Evolutionary conservation across 1,140 invertebrate genomes (phyloP).

Genomic region (Aleiodes sp.): DNA sequence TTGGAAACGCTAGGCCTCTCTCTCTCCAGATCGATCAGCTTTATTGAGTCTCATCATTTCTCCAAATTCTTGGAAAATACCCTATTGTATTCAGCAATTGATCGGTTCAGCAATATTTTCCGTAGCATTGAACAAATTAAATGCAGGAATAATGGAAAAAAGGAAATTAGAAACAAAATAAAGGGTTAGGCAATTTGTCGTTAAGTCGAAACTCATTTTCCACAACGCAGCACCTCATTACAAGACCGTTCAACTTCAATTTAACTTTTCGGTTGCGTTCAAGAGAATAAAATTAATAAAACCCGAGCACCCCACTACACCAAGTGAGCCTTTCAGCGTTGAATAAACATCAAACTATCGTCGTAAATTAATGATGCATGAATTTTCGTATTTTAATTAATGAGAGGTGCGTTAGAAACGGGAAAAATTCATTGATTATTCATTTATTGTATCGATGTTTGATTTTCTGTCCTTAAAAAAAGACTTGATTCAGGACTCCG

Average conservation of each 20-base stretch:
- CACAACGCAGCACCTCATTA: conserved; percentile 51
- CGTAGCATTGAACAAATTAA: too few species aligned
- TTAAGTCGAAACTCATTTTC: conserved; percentile 53
- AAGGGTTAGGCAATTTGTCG: conserved; percentile 48
- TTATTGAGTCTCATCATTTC: conserved; percentile 48
- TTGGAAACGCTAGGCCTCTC: conserved; percentile 49
- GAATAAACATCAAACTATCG: conserved; percentile 18
- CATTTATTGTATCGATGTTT: neutral
- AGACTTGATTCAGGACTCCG: too few species aligned
- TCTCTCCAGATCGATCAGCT: conserved; percentile 58
- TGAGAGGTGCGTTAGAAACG: neutral
- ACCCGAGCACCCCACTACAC: neutral
- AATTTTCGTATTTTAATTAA: conserved; percentile 5
- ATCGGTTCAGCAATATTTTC: too few species aligned
- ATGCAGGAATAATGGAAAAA: neutral
- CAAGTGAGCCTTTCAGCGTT: neutral
- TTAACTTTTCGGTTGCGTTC: conserved; percentile 47
- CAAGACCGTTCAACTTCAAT: conserved; percentile 53
- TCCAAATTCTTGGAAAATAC: neutral
- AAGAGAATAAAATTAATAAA: conserved; percentile 35
- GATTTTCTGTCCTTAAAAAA: too few species aligned
- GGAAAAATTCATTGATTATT: too few species aligned
- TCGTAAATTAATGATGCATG: conserved; percentile 13
- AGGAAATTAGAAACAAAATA: conserved; percentile 32
- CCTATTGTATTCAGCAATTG: neutral